phyloP scores from a whole-genome alignment of 2,797 vertebrate species.

The Hyperoplus lanceolatus region DNA sequence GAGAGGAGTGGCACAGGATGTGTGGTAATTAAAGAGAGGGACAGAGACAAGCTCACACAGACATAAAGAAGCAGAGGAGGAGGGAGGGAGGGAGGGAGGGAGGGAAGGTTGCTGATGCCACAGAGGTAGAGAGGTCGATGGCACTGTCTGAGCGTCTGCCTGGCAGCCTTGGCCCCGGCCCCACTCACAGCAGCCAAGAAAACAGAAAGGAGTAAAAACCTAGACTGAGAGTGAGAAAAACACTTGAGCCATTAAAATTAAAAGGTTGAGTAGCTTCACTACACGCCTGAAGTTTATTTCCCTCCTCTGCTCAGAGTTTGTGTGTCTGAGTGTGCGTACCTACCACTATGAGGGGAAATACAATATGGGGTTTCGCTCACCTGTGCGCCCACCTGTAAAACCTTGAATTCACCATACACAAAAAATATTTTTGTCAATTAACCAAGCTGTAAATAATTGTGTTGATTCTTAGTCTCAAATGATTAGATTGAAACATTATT shows the following conservation, averaged over 20 bases:
- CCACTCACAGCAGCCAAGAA: slow-evolving; percentile 83
- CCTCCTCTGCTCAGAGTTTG: slow-evolving; percentile 47
- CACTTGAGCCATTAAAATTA: slow-evolving; percentile 84
- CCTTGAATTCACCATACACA: slow-evolving; percentile 15
- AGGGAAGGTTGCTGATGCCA: slow-evolving; percentile 68
- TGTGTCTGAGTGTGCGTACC: slow-evolving; percentile 53
- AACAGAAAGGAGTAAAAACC: slow-evolving; percentile 70
- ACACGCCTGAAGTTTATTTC: slow-evolving; percentile 76
- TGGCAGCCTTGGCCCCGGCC: slow-evolving; percentile 84
- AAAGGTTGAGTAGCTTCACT: slow-evolving; percentile 82
- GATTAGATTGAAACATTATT: slow-evolving; percentile 2
- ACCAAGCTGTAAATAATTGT: not conserved
- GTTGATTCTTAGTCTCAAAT: slow-evolving; percentile 3
- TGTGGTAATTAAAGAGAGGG: slow-evolving; percentile 73
- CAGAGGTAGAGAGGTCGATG: slow-evolving; percentile 80
- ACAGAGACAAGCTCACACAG: slow-evolving; percentile 53
- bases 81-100: slow-evolving; percentile 4
- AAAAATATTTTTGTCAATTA: slow-evolving; percentile 5
- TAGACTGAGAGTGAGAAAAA: slow-evolving; percentile 72
- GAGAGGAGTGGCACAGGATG: slow-evolving; percentile 58
- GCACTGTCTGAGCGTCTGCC: slow-evolving; percentile 77
- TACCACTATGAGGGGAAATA: slow-evolving; percentile 24
- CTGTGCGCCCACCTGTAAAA: slow-evolving; percentile 4
- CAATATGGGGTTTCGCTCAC: slow-evolving; percentile 13
- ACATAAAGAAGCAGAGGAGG: slow-evolving; percentile 56